Evolutionary conservation across 2,113 vertebrate genomes (phyloP).

Genomic region (Epinephelus fuscoguttatus): DNA sequence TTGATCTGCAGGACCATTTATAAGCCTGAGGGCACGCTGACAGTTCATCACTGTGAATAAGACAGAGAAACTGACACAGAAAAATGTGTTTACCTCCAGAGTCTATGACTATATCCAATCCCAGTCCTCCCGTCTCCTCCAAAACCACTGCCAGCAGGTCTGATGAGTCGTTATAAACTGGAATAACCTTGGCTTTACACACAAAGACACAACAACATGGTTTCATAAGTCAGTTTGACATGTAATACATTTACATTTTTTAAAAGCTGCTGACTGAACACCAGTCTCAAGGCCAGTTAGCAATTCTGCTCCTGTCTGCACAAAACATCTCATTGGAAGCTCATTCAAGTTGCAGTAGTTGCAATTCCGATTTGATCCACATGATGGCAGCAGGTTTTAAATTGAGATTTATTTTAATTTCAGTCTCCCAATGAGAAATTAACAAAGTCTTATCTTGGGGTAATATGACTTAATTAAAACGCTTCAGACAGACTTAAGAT

Average conservation of each 20-base stretch:
- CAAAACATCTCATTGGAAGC: not conserved
- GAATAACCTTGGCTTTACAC: constrained; percentile 89
- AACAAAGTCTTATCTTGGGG: not conserved
- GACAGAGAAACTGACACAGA: not conserved
- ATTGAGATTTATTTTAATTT: not conserved
- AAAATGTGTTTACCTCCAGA: constrained; percentile 87
- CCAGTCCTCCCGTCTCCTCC: constrained; percentile 96
- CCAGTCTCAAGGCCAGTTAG: not conserved
- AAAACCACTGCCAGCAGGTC: constrained; percentile 90
- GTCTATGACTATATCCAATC: constrained; percentile 93
- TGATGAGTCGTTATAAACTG: constrained; percentile 83
- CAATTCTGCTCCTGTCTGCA: not conserved
- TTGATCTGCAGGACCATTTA: too few species aligned
- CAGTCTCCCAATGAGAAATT: not conserved
- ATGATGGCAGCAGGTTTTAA: constrained; percentile 26
- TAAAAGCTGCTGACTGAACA: too few species aligned
- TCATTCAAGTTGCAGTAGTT: not conserved
- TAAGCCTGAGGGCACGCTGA: not conserved
- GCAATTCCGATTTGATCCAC: constrained; percentile 22
- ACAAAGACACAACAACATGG: constrained; percentile 28
- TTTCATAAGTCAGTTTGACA: rapidly evolving
- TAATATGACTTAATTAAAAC: too few species aligned
- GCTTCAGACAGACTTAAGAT: not conserved
- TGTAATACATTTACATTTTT: not conserved
- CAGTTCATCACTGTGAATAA: not conserved